Conservation (phyloP, 2,797 vertebrate genomes). For the Loriculus beryllinus region DNA sequence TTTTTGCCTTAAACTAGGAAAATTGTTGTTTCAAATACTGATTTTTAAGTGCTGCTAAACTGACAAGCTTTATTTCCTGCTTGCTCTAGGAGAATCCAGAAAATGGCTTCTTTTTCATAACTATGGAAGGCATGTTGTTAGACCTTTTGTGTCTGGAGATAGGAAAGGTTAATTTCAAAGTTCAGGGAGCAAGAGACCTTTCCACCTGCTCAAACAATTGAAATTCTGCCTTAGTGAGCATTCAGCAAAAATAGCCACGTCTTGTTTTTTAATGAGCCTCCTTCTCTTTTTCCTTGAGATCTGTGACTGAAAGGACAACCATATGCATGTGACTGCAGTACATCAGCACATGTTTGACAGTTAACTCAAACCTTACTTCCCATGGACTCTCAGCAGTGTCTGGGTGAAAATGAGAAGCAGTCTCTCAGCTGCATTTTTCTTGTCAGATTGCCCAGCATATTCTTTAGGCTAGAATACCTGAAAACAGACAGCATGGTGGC, state of each 20-base stretch:
- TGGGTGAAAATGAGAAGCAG: neutral
- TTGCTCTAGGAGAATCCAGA: neutral
- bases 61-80: neutral
- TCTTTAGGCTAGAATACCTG: neutral
- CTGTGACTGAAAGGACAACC: neutral
- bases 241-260: neutral
- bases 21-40: neutral
- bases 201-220: slow-evolving; percentile 10
- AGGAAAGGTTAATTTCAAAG: slow-evolving; percentile 6
- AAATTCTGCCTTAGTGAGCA: neutral
- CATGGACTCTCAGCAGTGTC: neutral
- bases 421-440: neutral
- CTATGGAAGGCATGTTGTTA: neutral
- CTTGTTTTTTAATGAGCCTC: neutral
- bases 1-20: neutral
- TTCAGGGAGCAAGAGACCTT: slow-evolving; percentile 17
- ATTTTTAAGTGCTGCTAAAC: neutral
- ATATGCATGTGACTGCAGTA: neutral
- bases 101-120: neutral
- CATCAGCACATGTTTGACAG: neutral
- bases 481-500: neutral
- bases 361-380: neutral
- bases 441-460: neutral
- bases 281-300: neutral
- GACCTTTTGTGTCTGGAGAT: neutral